These are phyloP conservation scores for Sebastes matsubarae DNA, from an alignment of 2,797 vertebrate genomes.

Conservation along the genomic window DNA sequence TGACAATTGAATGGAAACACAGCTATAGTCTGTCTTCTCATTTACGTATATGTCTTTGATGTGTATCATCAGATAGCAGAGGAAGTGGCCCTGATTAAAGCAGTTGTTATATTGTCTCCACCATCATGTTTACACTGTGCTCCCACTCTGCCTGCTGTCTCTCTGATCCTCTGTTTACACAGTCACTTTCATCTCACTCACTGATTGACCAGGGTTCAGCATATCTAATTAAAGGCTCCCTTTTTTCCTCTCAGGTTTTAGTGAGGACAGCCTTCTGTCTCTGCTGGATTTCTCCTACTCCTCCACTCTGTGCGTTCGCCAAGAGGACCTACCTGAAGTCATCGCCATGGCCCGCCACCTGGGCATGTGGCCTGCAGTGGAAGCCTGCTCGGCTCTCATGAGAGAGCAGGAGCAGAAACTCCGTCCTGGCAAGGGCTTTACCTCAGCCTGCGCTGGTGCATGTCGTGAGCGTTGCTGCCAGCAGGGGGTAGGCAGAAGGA, in stretches of 20 bases:
- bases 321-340: conserved; percentile 82
- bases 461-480: conserved; percentile 37
- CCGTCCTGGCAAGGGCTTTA: conserved; percentile 30
- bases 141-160: conserved; percentile 14
- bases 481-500: conserved; percentile 62
- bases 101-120: conserved; percentile 19
- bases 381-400: conserved; percentile 83
- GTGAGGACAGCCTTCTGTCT: conserved; percentile 82
- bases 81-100: conserved; percentile 42
- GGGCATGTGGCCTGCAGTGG: conserved; percentile 87
- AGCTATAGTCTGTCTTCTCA: not conserved
- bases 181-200: conserved; percentile 37
- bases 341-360: conserved; percentile 86
- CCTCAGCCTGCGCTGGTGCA: conserved; percentile 12
- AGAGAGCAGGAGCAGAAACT: conserved; percentile 72
- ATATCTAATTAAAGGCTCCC: conserved; percentile 35
- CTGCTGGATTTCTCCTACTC: conserved; percentile 88
- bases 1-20: not conserved
- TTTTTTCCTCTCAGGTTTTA: conserved; percentile 73
- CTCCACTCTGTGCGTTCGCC: conserved; percentile 81
- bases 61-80: conserved; percentile 6
- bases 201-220: conserved; percentile 20
- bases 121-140: conserved; percentile 24
- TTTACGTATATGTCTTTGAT: conserved; percentile 20
- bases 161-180: conserved; percentile 33